Evolutionary conservation across 1,140 invertebrate species (phyloP), one percentile per base, ranked within the genome.

Genomic region (Pseudoatta argentina): DNA sequence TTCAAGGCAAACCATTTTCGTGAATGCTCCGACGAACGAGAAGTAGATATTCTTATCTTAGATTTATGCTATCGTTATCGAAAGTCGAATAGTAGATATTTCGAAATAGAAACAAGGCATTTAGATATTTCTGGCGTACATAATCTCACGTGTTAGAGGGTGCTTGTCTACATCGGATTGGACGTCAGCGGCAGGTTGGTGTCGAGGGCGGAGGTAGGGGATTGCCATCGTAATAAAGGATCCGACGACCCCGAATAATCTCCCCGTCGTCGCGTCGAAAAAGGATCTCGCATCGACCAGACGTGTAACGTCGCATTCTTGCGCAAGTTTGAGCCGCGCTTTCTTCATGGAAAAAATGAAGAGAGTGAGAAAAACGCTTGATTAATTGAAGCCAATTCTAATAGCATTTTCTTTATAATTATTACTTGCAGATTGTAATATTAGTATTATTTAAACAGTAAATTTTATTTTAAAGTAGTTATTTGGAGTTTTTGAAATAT

Each of bases 191-290:
- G 12, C 57, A 61, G 66, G 67, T 59, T 14, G 75, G 55, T 21
- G 34, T 51, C 10, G 66, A 73, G 78, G 71, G 39, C 16, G 71
- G 55, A 78, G 66, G 59, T 55, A 59, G 64, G 64, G 39, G 78
- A 76, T 78, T 86, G 71, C 77, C 69, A 24, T 87, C 8, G 87
- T 86, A 91, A 92, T 91, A 92, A 92, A 91, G 87, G 89, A 91
- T 92, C 82, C 87, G 87, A 87, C 81, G 91, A 91, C 72, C 89
- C 89, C 89, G 81, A 85, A 89, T 87, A 91, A 87, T 78, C 86
- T 83, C 81, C 82, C 85, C 59, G 55, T 21, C n/a, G 24, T 71
- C 66, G 64, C 24, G 53, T 24, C 61, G 87, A 63, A 86, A 71
- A 86, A 82, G 85, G 86, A 79, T 67, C 75, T 72, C 21, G 57